A percentile compares a stretch with the other conserved stretches of the same genome.
These are phyloP conservation scores for Poeciliopsis gracilis DNA, from an alignment of 2,797 vertebrate genomes.

Conservation along the genomic window DNA sequence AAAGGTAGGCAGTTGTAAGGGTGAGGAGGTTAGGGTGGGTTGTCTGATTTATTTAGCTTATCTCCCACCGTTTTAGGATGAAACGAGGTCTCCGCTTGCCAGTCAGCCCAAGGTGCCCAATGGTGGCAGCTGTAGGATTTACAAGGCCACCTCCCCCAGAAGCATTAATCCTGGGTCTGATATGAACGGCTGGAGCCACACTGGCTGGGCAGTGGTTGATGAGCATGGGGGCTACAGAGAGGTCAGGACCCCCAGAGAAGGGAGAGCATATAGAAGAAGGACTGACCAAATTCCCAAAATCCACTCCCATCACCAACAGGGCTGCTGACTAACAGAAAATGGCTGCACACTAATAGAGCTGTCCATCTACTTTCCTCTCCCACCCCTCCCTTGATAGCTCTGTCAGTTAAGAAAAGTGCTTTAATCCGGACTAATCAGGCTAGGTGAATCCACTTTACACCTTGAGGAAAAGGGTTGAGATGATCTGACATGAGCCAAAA, in stretches of 20 bases:
- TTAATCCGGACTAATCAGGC: constrained; percentile 71
- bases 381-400: constrained; percentile 48
- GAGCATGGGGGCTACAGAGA: constrained; percentile 69
- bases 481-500: constrained; percentile 13
- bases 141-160: constrained; percentile 74
- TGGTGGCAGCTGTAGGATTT: constrained; percentile 76
- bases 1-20: constrained; percentile 63
- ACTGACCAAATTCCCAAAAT: constrained; percentile 70
- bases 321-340: constrained; percentile 55
- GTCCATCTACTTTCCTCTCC: constrained; percentile 52
- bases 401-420: constrained; percentile 74
- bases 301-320: constrained; percentile 48
- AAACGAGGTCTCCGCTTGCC: constrained; percentile 47
- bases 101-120: constrained; percentile 63
- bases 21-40: constrained; percentile 65
- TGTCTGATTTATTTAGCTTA: constrained; percentile 78
- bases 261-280: constrained; percentile 71
- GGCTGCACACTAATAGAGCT: constrained; percentile 57
- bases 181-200: constrained; percentile 78
- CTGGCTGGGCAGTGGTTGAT: constrained; percentile 75
- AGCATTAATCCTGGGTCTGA: constrained; percentile 79
- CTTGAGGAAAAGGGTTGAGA: constrained; percentile 11
- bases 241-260: constrained; percentile 73
- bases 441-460: constrained; percentile 22
- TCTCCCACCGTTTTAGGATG: constrained; percentile 61